These are phyloP conservation scores for Agelastica alni DNA, from an alignment of 2,888 invertebrate species.

Conservation along the genomic window DNA sequence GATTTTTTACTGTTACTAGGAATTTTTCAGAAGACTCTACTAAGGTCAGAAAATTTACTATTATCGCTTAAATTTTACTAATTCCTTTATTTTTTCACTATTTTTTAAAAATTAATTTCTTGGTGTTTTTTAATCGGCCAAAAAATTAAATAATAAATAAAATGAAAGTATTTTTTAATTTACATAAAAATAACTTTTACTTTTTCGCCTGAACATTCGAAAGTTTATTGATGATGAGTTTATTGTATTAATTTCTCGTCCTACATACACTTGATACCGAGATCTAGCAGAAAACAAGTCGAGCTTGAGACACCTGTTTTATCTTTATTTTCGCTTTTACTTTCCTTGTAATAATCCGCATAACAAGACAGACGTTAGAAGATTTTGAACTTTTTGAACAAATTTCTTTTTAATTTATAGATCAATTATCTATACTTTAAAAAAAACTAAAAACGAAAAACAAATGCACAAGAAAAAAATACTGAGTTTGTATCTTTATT, in stretches of 20 bases:
- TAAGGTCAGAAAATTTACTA: too few species aligned
- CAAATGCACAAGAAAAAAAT: too few species aligned
- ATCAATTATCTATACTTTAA: too few species aligned
- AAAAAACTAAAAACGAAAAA: too few species aligned
- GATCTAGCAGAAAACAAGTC: conserved; percentile 1
- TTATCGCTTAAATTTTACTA: conserved; percentile 16
- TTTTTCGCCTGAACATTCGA: conserved; percentile 31
- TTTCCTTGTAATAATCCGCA: conserved; percentile 5
- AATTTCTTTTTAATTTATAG: too few species aligned
- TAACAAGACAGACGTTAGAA: background rate
- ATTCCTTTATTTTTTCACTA: background rate
- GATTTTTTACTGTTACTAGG: conserved; percentile 59
- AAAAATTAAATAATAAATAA: conserved; percentile 13
- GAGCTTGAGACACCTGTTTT: conserved; percentile 18
- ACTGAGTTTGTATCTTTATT: too few species aligned
- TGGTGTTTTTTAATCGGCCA: background rate
- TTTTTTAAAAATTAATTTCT: background rate
- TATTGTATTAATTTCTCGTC: conserved; percentile 34
- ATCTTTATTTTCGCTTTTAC: conserved; percentile 23
- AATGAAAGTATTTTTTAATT: conserved; percentile 26
- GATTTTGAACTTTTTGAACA: background rate
- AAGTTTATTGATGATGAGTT: conserved; percentile 35
- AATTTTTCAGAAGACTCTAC: conserved; percentile 26
- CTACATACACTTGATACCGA: conserved; percentile 20
- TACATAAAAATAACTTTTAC: conserved; percentile 31